Evolutionary conservation across 2,113 vertebrate genomes (phyloP), one percentile per base, ranked within the genome.

Genomic region (Empidonax alnorum): DNA sequence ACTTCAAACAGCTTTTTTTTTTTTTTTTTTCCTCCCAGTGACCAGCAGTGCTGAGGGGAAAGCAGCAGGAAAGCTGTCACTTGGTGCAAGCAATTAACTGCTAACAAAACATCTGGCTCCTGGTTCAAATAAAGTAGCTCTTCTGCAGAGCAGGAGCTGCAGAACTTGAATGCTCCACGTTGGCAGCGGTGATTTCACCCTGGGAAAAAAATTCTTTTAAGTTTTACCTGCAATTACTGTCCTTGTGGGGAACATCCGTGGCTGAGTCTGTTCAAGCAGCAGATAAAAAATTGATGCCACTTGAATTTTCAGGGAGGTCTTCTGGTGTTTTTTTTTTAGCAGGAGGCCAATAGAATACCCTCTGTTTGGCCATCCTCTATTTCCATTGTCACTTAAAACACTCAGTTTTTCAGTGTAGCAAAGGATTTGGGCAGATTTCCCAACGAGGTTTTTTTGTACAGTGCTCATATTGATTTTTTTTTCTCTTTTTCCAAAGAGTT

Each of bases 1-100:
- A 80, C 76, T 93, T 94, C 91, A 96, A 37, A 82, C 31, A 62
- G 53, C 53, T 53, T n/a, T n/a, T n/a, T 55, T 93, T 85, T 90
- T 79, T 58, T 46, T 46, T 46, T 44, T 39, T 39, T 41, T 41
- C 12, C 12, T 44, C 16, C 42, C 25, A 2, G 39, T 93, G 85
- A 39, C 82, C 85, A 72, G 2, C 47, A 68, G 67, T 65, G 79
- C 91, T 88, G 91, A 47, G 91, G 82, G 81, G 81, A 69, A 84
- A 91, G 53, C 94, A 94, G 94, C 71, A 4, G 47, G 91, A 55
- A 9, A 22, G 66, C 93, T 92, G 67, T 55, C 41, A 42, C 83
- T 88, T 35, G 79, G 67, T 85, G 89, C 79, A 72, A 41, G 89
- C 85, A 93, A 82, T 92, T 93, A 96, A 67, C 90, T 93, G 88